These are phyloP conservation scores for Nephrotoma flavescens DNA, from an alignment of 2,888 invertebrate species.

Conservation along the genomic window DNA sequence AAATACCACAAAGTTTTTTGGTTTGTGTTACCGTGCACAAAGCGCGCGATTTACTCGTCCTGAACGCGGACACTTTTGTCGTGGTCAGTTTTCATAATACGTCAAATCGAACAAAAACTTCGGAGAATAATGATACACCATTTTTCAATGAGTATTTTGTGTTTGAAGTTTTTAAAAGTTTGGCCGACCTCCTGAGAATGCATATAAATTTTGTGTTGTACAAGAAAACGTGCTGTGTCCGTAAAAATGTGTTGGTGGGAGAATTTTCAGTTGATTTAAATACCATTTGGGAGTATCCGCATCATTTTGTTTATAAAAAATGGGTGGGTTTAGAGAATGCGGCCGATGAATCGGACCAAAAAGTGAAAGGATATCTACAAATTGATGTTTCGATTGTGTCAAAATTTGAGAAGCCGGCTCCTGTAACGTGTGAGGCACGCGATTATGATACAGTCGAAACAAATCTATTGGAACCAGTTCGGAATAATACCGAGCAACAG, in stretches of 20 bases:
- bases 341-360: constrained; percentile 30
- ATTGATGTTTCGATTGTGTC: constrained; percentile 62
- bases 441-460: constrained; percentile 57
- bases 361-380: constrained; percentile 60
- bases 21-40: constrained; percentile 51
- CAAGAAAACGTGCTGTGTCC: constrained; percentile 32
- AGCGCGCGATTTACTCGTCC: constrained; percentile 39
- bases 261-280: constrained; percentile 47
- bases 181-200: constrained; percentile 40
- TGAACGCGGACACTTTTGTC: constrained; percentile 44
- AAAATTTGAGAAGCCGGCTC: constrained; percentile 44
- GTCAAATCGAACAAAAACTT: constrained; percentile 41
- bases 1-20: constrained; percentile 34
- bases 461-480: neutral
- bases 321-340: constrained; percentile 67
- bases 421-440: constrained; percentile 23
- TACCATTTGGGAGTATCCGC: constrained; percentile 54
- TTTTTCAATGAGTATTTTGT: constrained; percentile 59
- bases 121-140: constrained; percentile 44
- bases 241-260: constrained; percentile 39
- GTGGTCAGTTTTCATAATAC: constrained; percentile 45
- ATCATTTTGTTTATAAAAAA: constrained; percentile 70
- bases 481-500: neutral
- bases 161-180: constrained; percentile 44
- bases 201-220: constrained; percentile 45